Conservation (phyloP, 1,140 invertebrate species). For the Gonioctena quinquepunctata region DNA sequence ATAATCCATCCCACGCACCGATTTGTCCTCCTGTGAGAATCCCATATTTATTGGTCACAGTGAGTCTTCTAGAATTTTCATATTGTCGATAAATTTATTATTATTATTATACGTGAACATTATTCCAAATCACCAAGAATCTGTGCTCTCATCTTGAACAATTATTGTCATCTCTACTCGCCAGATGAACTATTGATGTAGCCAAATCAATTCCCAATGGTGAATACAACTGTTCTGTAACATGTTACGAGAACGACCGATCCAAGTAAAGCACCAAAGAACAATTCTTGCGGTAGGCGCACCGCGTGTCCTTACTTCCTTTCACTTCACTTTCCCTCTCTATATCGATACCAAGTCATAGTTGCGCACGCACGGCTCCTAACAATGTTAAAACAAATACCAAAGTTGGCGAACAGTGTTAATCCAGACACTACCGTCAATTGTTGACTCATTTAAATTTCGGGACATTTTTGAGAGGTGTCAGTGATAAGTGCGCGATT, state of each 20-base stretch:
- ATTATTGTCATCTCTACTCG: too few species aligned
- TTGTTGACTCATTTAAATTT: conserved; percentile 10
- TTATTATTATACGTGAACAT: too few species aligned
- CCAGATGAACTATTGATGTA: too few species aligned
- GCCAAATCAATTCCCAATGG: too few species aligned
- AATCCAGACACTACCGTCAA: conserved; percentile 20
- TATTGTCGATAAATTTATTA: too few species aligned
- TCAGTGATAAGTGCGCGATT: background rate
- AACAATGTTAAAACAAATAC: conserved; percentile 22
- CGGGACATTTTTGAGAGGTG: background rate
- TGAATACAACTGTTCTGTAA: too few species aligned
- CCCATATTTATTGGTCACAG: too few species aligned
- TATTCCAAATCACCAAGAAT: too few species aligned
- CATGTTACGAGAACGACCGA: background rate
- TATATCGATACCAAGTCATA: conserved; percentile 11
- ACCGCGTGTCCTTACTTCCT: conserved; percentile 17
- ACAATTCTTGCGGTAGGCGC: conserved; percentile 2
- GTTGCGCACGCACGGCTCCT: conserved; percentile 10
- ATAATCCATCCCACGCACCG: too few species aligned
- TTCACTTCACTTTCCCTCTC: conserved; percentile 24
- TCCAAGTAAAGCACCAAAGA: conserved; percentile 1
- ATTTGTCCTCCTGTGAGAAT: too few species aligned
- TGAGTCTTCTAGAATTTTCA: too few species aligned
- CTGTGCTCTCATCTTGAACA: too few species aligned
- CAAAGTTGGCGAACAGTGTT: conserved; percentile 22